phyloP scores from a whole-genome alignment of 2,888 invertebrate genomes.

The Parnassius glacialis region DNA sequence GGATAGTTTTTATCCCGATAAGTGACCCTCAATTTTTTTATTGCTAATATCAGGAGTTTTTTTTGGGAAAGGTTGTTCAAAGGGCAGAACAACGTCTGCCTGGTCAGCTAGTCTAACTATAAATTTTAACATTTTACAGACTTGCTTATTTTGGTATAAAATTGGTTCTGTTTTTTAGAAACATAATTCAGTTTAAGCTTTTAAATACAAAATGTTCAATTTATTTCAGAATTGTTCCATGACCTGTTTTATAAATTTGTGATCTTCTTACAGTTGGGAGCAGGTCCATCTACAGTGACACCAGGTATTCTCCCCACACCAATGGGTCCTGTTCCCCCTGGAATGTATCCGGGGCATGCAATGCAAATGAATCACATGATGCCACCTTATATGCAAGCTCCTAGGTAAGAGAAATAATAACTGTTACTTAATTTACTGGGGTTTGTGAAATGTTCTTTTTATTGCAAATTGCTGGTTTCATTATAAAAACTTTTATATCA shows the following conservation, averaged over 20 bases:
- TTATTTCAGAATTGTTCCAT: background rate
- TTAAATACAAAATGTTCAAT: too few species aligned
- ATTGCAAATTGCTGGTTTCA: background rate
- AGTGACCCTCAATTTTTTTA: too few species aligned
- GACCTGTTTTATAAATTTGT: background rate
- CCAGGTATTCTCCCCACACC: slow-evolving; percentile 81
- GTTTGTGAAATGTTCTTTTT: background rate
- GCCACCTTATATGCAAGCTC: slow-evolving; percentile 87
- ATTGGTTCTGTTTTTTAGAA: too few species aligned
- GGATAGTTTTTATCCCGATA: too few species aligned
- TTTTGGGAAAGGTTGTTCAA: too few species aligned
- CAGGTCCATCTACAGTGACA: slow-evolving; percentile 83
- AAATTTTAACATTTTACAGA: too few species aligned
- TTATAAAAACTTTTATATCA: background rate
- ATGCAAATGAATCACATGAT: slow-evolving; percentile 88
- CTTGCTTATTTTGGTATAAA: too few species aligned
- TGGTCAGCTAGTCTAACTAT: too few species aligned
- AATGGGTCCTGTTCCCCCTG: slow-evolving; percentile 84
- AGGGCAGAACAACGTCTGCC: too few species aligned
- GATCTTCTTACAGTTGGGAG: slow-evolving; percentile 52
- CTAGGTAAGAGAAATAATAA: slow-evolving; percentile 61
- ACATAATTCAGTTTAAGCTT: too few species aligned
- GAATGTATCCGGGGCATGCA: slow-evolving; percentile 79
- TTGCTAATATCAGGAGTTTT: too few species aligned
- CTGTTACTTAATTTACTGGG: slow-evolving; percentile 16